Evolutionary conservation across 2,113 vertebrate species (phyloP).

Genomic region (Rattus rattus): DNA sequence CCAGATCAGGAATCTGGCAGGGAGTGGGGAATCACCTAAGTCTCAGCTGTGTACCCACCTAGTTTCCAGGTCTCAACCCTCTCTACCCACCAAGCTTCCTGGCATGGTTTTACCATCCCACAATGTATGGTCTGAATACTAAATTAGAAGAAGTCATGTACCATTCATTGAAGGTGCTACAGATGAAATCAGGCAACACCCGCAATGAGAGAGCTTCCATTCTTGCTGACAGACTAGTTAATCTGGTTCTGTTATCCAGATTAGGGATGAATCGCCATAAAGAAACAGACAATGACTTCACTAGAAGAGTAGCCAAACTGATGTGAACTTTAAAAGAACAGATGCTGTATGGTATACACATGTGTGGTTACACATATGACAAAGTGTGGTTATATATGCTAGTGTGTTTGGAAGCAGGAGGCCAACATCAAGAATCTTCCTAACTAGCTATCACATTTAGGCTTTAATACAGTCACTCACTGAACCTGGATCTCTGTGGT

Average conservation of each 20-base stretch:
- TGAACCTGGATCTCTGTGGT: not conserved
- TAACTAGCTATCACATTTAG: not conserved
- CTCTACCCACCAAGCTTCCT: no score
- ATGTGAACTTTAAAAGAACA: not conserved
- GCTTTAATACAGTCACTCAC: not conserved
- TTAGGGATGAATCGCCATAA: not conserved
- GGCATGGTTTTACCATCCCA: no score
- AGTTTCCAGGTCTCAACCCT: no score
- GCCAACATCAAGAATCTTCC: not conserved
- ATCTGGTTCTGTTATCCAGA: not conserved
- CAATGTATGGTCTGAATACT: not conserved
- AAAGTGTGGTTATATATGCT: not conserved
- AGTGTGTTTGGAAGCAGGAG: not conserved
- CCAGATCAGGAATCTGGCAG: no score
- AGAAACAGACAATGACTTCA: conserved; percentile 8
- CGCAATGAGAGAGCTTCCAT: not conserved
- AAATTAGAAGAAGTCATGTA: not conserved
- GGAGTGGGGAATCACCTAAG: no score
- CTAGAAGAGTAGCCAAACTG: not conserved
- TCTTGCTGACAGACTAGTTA: not conserved
- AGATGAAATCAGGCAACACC: not conserved
- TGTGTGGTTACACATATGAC: no score
- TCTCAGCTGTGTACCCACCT: no score
- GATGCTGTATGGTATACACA: no score
- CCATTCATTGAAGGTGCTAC: not conserved